Conservation (phyloP, 2,113 vertebrate genomes). For the Odontesthes bonariensis region DNA sequence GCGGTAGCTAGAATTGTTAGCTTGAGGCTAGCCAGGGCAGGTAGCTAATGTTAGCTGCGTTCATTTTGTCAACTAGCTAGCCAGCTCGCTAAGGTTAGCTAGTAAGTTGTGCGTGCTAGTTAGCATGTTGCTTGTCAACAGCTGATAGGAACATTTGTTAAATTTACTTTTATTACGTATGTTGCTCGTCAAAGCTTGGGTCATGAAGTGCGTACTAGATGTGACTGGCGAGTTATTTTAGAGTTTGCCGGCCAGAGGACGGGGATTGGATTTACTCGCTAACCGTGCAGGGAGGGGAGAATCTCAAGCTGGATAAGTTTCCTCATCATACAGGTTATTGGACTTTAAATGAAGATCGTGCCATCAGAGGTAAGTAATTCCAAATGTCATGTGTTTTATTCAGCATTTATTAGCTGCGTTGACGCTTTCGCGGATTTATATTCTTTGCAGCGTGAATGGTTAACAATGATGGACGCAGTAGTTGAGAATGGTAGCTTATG, state of each 20-base stretch:
- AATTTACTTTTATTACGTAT: constrained; percentile 46
- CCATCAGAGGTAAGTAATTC: constrained; percentile 83
- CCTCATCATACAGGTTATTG: constrained; percentile 85
- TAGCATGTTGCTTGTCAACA: constrained; percentile 79
- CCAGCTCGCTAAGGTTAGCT: constrained; percentile 76
- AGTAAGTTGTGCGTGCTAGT: constrained; percentile 75
- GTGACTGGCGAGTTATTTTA: constrained; percentile 64
- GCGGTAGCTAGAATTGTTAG: constrained; percentile 74
- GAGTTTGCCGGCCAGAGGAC: constrained; percentile 65
- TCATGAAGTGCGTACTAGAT: constrained; percentile 49
- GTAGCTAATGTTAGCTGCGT: constrained; percentile 74
- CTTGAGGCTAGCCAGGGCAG: constrained; percentile 72
- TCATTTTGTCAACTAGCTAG: constrained; percentile 78
- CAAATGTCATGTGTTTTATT: background rate
- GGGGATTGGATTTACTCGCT: constrained; percentile 73
- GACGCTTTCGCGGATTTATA: constrained; percentile 22
- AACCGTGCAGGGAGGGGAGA: constrained; percentile 80
- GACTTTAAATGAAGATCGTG: constrained; percentile 88
- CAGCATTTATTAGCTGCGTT: background rate
- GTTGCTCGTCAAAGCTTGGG: constrained; percentile 40
- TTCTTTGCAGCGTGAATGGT: constrained; percentile 56
- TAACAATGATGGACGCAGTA: constrained; percentile 72
- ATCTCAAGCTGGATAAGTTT: constrained; percentile 85
- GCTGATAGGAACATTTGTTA: constrained; percentile 65
- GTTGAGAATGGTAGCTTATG: constrained; percentile 62